A percentile compares a stretch with the other conserved stretches of the same genome.
Conservation (phyloP, 2,113 vertebrate genomes). For the Poicephalus meyeri region DNA sequence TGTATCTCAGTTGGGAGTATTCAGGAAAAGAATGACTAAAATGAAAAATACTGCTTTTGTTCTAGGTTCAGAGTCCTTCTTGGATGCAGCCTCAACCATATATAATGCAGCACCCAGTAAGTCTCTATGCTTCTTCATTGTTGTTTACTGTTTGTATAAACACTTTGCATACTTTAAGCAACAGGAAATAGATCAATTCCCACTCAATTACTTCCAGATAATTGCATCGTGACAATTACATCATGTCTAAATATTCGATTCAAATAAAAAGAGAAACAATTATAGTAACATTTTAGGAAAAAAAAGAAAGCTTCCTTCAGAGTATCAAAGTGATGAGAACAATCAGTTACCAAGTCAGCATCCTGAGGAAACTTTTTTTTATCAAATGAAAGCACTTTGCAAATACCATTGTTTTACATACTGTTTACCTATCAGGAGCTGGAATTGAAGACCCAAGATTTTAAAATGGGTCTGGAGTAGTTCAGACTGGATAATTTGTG, state of each 20-base stretch:
- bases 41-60: slow-evolving; percentile 16
- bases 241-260: not conserved
- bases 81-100: slow-evolving; percentile 97
- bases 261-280: not conserved
- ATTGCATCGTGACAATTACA: not conserved
- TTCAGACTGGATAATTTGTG: not conserved
- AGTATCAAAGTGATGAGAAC: not conserved
- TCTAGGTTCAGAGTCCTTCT: slow-evolving; percentile 94
- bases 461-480: not conserved
- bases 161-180: not conserved
- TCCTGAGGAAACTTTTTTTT: not conserved
- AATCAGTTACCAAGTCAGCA: not conserved
- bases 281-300: not conserved
- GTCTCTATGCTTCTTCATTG: slow-evolving; percentile 37
- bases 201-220: not conserved
- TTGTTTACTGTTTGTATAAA: not conserved
- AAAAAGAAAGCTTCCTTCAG: not conserved
- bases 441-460: not conserved
- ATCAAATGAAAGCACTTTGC: not conserved
- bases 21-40: not conserved
- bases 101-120: slow-evolving; percentile 98
- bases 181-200: not conserved
- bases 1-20: not conserved
- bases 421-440: not conserved
- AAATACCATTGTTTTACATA: not conserved